These are phyloP conservation scores for Tetramorium parvispinum DNA, from an alignment of 1,140 invertebrate genomes.

Conservation along the genomic window DNA sequence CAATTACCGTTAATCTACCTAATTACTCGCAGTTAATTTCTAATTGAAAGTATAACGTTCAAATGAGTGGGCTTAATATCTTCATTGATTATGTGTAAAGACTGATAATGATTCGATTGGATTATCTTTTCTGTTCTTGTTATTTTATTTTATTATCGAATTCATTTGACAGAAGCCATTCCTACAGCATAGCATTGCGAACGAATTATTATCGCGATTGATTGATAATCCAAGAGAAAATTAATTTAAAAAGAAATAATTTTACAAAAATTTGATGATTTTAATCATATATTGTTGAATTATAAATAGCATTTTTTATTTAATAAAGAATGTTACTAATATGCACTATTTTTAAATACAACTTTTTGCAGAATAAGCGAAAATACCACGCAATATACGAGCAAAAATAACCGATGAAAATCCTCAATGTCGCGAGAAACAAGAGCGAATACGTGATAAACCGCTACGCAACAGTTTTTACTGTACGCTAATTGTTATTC, in stretches of 20 bases:
- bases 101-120: neutral
- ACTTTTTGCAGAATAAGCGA: neutral
- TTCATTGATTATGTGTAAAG: constrained; percentile 56
- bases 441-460: constrained; percentile 41
- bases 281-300: neutral
- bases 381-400: constrained; percentile 17
- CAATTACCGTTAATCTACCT: constrained; percentile 80
- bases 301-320: neutral
- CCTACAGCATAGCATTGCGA: neutral
- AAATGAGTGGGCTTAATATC: constrained; percentile 56
- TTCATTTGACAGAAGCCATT: neutral
- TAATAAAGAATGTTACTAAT: neutral
- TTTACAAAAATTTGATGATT: neutral
- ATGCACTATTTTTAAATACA: neutral
- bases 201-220: neutral
- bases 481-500: constrained; percentile 30
- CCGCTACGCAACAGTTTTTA: constrained; percentile 51
- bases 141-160: neutral
- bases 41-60: constrained; percentile 75
- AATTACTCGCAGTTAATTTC: constrained; percentile 80
- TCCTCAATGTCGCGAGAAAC: constrained; percentile 34
- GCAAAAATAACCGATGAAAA: constrained; percentile 13
- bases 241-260: neutral
- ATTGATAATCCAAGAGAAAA: neutral
- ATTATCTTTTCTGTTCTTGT: neutral